Conservation (phyloP, 2,888 invertebrate species). For the Ophion costatus region DNA sequence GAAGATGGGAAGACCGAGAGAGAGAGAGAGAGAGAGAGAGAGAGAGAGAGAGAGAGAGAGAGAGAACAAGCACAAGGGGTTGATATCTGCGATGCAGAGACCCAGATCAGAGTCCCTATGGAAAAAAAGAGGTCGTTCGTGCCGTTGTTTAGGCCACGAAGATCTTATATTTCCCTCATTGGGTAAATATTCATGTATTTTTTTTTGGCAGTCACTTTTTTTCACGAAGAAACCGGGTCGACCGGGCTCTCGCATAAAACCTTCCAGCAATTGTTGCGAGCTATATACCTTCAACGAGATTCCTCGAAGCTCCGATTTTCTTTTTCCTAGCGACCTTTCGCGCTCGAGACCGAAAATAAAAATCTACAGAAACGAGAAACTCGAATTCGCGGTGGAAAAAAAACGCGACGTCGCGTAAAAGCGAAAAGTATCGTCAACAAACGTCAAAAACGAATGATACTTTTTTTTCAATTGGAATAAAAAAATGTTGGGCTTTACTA, state of each 20-base stretch:
- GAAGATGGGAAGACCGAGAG: constrained; percentile 5
- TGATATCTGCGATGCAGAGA: constrained; percentile 22
- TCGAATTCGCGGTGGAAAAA: not conserved
- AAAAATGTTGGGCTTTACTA: no score
- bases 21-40: not conserved
- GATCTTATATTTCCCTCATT: constrained; percentile 44
- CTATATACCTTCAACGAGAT: constrained; percentile 12
- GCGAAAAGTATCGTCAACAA: not conserved
- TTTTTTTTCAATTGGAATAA: no score
- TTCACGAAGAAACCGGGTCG: constrained; percentile 17
- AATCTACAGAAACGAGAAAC: not conserved
- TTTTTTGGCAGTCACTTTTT: constrained; percentile 16
- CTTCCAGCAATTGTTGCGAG: constrained; percentile 34
- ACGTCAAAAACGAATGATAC: no score
- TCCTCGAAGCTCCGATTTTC: constrained; percentile 9
- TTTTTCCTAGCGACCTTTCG: not conserved
- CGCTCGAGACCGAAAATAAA: not conserved
- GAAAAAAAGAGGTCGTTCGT: constrained; percentile 53
- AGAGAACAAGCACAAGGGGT: not conserved
- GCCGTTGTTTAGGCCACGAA: constrained; percentile 55
- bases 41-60: not conserved
- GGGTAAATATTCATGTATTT: constrained; percentile 62
- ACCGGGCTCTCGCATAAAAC: constrained; percentile 33
- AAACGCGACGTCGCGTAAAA: not conserved
- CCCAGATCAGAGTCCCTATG: constrained; percentile 23